phyloP scores from a whole-genome alignment of 1,140 invertebrate genomes.

The Drosophila sechellia region DNA sequence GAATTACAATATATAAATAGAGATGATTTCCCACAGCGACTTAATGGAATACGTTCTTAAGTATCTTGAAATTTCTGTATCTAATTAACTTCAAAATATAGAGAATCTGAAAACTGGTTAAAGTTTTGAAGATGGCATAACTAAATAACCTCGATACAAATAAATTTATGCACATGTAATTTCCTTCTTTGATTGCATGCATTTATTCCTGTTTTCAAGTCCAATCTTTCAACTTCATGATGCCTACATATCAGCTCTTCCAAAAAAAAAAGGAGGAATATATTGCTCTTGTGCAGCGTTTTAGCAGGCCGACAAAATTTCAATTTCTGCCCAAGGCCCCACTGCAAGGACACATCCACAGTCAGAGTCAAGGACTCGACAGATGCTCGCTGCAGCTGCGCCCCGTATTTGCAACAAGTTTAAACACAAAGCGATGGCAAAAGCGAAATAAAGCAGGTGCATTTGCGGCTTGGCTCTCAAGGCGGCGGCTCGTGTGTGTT shows the following conservation, averaged over 20 bases:
- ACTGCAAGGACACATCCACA: conserved; percentile 55
- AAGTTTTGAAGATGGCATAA: not conserved
- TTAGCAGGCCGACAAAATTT: conserved; percentile 61
- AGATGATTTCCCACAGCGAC: too few species aligned
- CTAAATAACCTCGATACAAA: not conserved
- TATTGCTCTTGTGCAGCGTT: conserved; percentile 22
- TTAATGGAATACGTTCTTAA: too few species aligned
- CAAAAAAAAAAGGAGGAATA: conserved; percentile 1
- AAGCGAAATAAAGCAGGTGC: conserved; percentile 38
- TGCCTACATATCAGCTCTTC: not conserved
- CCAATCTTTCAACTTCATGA: not conserved
- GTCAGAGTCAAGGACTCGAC: conserved; percentile 71
- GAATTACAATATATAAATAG: too few species aligned
- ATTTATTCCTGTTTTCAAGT: not conserved
- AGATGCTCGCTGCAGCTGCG: conserved; percentile 40
- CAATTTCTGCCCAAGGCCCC: conserved; percentile 52
- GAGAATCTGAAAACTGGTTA: not conserved
- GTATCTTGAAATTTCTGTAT: too few species aligned
- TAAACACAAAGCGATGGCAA: conserved; percentile 30
- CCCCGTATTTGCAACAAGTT: conserved; percentile 71
- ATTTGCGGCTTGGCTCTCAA: conserved; percentile 62
- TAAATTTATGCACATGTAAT: conserved; percentile 2
- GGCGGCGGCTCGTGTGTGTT: conserved; percentile 45
- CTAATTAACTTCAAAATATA: not conserved
- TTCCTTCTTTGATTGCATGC: conserved; percentile 6